These are phyloP conservation scores for Synergus umbraculus DNA, from an alignment of 2,888 invertebrate species.

Conservation along the genomic window DNA sequence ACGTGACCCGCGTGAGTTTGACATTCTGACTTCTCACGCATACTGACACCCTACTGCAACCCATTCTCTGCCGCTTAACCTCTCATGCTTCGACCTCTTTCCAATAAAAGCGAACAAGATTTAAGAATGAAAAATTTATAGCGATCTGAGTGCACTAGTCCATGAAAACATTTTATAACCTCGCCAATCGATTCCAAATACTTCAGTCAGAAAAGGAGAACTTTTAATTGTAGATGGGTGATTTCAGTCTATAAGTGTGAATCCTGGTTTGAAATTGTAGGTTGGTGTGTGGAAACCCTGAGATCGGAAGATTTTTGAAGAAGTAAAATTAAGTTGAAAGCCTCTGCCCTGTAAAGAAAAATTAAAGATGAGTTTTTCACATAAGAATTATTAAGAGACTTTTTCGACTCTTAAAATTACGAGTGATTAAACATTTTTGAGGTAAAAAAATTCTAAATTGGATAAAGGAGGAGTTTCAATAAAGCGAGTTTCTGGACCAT, in stretches of 20 bases:
- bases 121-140: slow-evolving; percentile 25
- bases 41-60: slow-evolving; percentile 72
- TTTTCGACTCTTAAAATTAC: background rate
- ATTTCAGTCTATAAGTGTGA: slow-evolving; percentile 3
- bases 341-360: background rate
- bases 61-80: slow-evolving; percentile 71
- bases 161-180: background rate
- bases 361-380: background rate
- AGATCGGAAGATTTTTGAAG: slow-evolving; percentile 24
- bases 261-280: background rate
- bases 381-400: background rate
- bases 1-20: slow-evolving; percentile 76
- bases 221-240: background rate
- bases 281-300: background rate
- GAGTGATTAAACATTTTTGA: background rate
- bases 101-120: slow-evolving; percentile 21
- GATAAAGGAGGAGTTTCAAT: no score
- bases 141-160: background rate
- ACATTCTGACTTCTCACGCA: slow-evolving; percentile 77
- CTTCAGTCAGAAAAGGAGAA: background rate
- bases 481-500: background rate
- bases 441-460: background rate
- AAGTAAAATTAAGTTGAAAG: background rate
- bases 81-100: slow-evolving; percentile 76
- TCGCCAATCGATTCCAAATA: background rate